These are phyloP conservation scores for Heliocidaris erythrogramma DNA, from an alignment of 35 echinoderm and acorn worm genomes.

Conservation along the genomic window DNA sequence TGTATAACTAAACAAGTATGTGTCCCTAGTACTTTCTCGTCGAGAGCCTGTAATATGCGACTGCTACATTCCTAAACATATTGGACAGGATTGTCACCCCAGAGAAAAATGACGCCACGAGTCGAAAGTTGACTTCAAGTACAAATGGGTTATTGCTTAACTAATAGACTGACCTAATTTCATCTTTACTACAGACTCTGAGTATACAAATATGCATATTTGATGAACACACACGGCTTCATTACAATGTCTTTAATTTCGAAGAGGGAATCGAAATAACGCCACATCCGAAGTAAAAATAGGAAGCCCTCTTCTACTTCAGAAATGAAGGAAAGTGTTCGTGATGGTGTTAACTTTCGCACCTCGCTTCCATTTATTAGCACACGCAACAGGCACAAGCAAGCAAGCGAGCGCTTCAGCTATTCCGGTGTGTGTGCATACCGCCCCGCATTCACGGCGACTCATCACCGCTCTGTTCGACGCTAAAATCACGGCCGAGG, in stretches of 20 bases:
- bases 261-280: background rate
- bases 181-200: background rate
- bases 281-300: background rate
- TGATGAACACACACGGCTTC: background rate
- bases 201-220: background rate
- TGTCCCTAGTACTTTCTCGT: no score
- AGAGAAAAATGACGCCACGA: no score
- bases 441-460: background rate
- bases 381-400: background rate
- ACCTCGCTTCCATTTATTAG: background rate
- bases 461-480: background rate
- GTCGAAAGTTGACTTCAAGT: background rate
- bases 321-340: slow-evolving; percentile 4
- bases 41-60: no score
- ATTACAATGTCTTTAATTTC: slow-evolving; percentile 5
- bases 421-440: background rate
- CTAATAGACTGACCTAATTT: slow-evolving; percentile 12
- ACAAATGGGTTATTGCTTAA: background rate
- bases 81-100: no score
- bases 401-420: background rate
- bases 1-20: no score
- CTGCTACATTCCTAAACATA: no score
- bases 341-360: background rate
- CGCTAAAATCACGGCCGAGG: background rate
- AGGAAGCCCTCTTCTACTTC: background rate